Evolutionary conservation across 2,797 vertebrate genomes (phyloP), one percentile per base, ranked within the genome.

Genomic region (Columba guinea): DNA sequence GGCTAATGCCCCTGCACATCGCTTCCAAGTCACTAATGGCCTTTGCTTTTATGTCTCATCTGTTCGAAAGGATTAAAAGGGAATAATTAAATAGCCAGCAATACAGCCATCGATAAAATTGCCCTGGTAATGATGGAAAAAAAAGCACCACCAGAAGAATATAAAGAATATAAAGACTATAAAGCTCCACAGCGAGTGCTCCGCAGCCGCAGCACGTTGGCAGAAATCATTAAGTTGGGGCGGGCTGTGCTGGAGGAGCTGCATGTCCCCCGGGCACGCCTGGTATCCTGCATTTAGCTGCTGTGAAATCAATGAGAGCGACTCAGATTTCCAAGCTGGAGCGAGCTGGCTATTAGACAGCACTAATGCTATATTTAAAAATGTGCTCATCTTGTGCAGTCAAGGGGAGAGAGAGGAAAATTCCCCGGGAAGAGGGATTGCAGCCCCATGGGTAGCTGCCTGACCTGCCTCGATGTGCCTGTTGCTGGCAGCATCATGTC

Each of bases 21-120:
- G 1, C 86, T 79, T 74, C 4, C 0, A 51, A 86, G 73, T 11
- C 87, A 8, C 91, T 84, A 84, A 90, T 81, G 83, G 83, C 79
- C 87, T 94, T 28, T 28, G 88, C 94, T 94, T 94, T 92, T 80
- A 51, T n/a, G 67, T 82, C 85, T 87, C 67, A 22, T 87, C 87
- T 79, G 84, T 85, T 84, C 7, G 77, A 41, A 89, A 85, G 85
- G 87, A 91, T 93, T 82, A 78, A 94, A 94, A 93, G 69, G 88
- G 80, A 94, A 76, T 93, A 87, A 93, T 93, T 87, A 87, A 90
- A 94, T 73, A 96, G 78, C 68, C 76, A 10, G 93, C 65, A 41
- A 68, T 73, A 55, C 17, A 60, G 73, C 5, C 86, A 74, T 93
- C 86, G 27, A 94, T 89, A 71, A 71, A 84, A 78, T 53, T 32